Base-by-base conservation (phyloP, 2,888 invertebrate genomes). In the Drosophila conformis region DNA sequence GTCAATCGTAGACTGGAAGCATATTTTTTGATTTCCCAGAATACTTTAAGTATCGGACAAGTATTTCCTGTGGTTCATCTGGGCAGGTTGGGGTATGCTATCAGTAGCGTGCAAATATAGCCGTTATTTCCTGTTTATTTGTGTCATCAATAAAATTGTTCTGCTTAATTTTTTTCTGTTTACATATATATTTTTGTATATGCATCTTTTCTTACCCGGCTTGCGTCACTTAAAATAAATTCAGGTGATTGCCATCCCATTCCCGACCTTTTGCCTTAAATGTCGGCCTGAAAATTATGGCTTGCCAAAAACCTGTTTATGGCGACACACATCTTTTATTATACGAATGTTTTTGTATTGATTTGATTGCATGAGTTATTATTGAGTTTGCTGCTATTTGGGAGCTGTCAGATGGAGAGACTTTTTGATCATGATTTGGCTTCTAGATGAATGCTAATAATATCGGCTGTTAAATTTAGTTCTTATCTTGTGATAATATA, bases 181-280 rank as follows among this genome's bases (percentile, higher is more conserved):
- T n/a, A 27, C 18, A 15, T 3, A 27, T 0, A 33, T 0, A 33
- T 33, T 11, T 33, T 33, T 33, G 10, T 33, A 4, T 27, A 8
- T 48, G 4, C 27, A 27, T 48, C 2, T n/a, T n/a, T n/a, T 29
- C 29, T n/a, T 49, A 11, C 51, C 51, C 18, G 18, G 29, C 49
- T 49, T 29, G 27, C 29, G 29, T 49, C 27, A 49, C 49, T 49
- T 49, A 1, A 49, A 49, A 49, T 29, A 49, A 29, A 49, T 49
- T 27, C 29, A 49, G 27, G 18, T 49, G 18, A 18, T 2, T 10
- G 29, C 29, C 49, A 10, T 49, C 29, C 13, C 46, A 21, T 27
- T 48, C 8, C 10, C 49, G 49, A 29, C 49, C 49, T 27, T 49
- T 27, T 27, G 27, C 49, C 18, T 18, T 10, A 27, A 51, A n/a